phyloP scores from a whole-genome alignment of 2,113 vertebrate species.

The Arothron firmamentum region DNA sequence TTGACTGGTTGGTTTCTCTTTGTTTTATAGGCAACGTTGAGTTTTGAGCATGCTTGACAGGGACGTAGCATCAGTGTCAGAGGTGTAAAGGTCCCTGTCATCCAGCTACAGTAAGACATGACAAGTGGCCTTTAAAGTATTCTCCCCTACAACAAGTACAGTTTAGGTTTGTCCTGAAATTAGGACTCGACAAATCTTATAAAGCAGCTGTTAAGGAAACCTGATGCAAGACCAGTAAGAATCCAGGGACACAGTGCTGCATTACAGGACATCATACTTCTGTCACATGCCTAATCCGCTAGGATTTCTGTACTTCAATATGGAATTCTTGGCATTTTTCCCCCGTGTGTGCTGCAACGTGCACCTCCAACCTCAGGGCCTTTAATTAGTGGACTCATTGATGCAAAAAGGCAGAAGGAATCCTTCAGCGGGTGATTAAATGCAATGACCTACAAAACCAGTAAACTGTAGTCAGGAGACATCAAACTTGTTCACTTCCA shows the following conservation, averaged over 20 bases:
- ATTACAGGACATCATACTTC: constrained; percentile 38
- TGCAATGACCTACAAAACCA: constrained; percentile 33
- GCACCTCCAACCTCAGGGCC: constrained; percentile 35
- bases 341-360: constrained; percentile 31
- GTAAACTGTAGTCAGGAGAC: constrained; percentile 5
- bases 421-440: constrained; percentile 37
- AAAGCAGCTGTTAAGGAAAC: background rate
- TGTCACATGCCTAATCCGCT: constrained; percentile 63
- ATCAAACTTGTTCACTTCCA: background rate
- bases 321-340: constrained; percentile 68
- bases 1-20: constrained; percentile 32
- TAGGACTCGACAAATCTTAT: no score
- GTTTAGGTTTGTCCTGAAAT: no score
- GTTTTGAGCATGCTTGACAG: constrained; percentile 37
- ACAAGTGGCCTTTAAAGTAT: no score
- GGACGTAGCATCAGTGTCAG: constrained; percentile 31
- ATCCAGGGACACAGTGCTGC: constrained; percentile 10
- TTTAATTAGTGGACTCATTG: constrained; percentile 48
- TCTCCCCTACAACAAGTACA: no score
- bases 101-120: no score
- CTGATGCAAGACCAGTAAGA: background rate
- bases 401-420: constrained; percentile 32
- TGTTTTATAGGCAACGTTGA: constrained; percentile 38
- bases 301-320: constrained; percentile 46
- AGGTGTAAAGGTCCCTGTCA: no score